Conservation (phyloP, 2,797 vertebrate species). For the Esox lucius region DNA sequence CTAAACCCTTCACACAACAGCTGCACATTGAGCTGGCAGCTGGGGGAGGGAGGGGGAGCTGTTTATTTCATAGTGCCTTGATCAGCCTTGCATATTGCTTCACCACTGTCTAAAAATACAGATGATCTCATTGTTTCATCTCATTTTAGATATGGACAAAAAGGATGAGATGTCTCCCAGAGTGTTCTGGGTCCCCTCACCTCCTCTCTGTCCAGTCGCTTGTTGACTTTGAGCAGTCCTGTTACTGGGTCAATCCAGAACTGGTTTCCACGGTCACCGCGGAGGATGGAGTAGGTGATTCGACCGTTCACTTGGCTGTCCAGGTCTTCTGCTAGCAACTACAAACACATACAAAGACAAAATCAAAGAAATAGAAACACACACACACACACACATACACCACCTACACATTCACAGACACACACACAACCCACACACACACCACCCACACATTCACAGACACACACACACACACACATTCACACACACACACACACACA, state of each 20-base stretch:
- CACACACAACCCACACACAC: neutral
- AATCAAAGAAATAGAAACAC: no score
- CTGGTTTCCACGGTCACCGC: conserved; percentile 90
- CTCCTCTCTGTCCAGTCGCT: conserved; percentile 90
- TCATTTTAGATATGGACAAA: no score
- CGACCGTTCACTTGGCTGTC: conserved; percentile 91
- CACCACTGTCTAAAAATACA: no score
- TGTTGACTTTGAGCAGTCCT: conserved; percentile 93
- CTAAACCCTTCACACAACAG: no score
- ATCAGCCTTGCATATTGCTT: no score
- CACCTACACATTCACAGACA: neutral
- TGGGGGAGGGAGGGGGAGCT: no score
- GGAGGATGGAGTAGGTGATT: conserved; percentile 89
- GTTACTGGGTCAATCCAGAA: conserved; percentile 90
- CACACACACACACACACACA: neutral
- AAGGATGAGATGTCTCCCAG: no score
- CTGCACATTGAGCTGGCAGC: no score
- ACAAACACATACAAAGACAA: conserved; percentile 28
- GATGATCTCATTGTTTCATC: no score
- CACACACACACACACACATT: neutral
- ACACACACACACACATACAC: no score
- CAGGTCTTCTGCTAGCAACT: conserved; percentile 92
- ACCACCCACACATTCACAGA: neutral
- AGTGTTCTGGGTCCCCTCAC: conserved; percentile 64
- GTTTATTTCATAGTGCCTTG: no score